These are phyloP conservation scores for Callinectes sapidus DNA, from an alignment of 2,888 invertebrate species.

Conservation along the genomic window DNA sequence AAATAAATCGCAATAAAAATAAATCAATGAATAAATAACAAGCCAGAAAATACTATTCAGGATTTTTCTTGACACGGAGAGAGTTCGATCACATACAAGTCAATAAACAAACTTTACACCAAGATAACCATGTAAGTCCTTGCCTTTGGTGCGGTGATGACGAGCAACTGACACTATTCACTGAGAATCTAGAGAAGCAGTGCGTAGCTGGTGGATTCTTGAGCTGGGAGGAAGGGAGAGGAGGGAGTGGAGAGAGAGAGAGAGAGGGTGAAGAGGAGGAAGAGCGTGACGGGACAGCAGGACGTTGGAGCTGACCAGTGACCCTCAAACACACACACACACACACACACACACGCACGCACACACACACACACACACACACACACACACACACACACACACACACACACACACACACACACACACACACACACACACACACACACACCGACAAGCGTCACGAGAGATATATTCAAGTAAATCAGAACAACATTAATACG, in stretches of 20 bases:
- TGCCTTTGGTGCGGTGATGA: background rate
- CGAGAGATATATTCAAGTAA: slow-evolving; percentile 37
- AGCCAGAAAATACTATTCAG: background rate
- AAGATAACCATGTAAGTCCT: background rate
- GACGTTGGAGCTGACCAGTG: no score
- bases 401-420: slow-evolving; percentile 17
- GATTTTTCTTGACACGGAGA: background rate
- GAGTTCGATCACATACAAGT: background rate
- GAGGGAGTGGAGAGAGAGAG: background rate
- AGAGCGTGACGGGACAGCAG: background rate
- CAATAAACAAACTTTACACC: background rate
- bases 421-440: slow-evolving; percentile 31
- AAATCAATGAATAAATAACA: no score
- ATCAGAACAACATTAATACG: slow-evolving; percentile 36
- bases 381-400: slow-evolving; percentile 29
- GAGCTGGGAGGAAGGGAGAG: background rate
- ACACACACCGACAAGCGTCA: slow-evolving; percentile 30
- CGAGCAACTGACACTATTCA: background rate
- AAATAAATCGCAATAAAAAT: no score
- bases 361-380: slow-evolving; percentile 32
- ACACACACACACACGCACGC: slow-evolving; percentile 27
- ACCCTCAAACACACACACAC: slow-evolving; percentile 19
- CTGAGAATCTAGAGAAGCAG: background rate
- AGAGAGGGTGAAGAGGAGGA: background rate
- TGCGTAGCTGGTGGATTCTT: background rate